phyloP scores from a whole-genome alignment of 2,113 vertebrate genomes.

The Platanista minor region DNA sequence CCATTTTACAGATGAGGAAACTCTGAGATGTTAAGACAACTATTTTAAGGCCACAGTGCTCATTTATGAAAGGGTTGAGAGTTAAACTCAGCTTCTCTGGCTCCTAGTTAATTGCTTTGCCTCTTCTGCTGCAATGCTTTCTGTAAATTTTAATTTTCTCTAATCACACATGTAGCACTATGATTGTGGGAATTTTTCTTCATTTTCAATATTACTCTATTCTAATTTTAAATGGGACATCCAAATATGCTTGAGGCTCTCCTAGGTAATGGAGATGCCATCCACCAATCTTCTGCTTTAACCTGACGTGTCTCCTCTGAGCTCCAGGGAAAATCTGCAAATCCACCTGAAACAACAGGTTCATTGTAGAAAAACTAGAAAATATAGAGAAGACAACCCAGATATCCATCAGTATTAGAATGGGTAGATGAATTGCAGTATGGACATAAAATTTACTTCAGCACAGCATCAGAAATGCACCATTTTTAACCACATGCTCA shows the following conservation, averaged over 20 bases:
- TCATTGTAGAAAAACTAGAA: not conserved
- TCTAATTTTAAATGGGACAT: constrained; percentile 5
- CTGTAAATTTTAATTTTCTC: constrained; percentile 33
- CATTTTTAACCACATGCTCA: not conserved
- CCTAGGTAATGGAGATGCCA: constrained; percentile 20
- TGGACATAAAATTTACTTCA: not conserved
- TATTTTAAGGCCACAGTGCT: not conserved
- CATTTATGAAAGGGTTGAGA: not conserved
- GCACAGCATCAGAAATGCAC: not conserved
- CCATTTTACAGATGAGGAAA: not conserved
- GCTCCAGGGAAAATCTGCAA: not conserved
- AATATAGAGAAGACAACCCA: not conserved
- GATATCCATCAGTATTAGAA: not conserved
- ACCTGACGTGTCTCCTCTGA: not conserved
- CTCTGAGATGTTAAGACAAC: not conserved
- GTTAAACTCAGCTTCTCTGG: not conserved
- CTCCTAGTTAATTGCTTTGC: not conserved
- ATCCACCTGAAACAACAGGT: not conserved
- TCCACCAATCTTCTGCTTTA: constrained; percentile 1
- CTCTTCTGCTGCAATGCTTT: not conserved
- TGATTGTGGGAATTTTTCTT: constrained; percentile 45
- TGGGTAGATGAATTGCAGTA: not conserved
- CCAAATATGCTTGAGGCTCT: constrained; percentile 40
- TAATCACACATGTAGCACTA: not conserved
- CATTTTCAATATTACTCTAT: constrained; percentile 28